These are phyloP conservation scores for Rhynchomys soricoides DNA, from an alignment of 2,113 vertebrate genomes.

Conservation along the genomic window DNA sequence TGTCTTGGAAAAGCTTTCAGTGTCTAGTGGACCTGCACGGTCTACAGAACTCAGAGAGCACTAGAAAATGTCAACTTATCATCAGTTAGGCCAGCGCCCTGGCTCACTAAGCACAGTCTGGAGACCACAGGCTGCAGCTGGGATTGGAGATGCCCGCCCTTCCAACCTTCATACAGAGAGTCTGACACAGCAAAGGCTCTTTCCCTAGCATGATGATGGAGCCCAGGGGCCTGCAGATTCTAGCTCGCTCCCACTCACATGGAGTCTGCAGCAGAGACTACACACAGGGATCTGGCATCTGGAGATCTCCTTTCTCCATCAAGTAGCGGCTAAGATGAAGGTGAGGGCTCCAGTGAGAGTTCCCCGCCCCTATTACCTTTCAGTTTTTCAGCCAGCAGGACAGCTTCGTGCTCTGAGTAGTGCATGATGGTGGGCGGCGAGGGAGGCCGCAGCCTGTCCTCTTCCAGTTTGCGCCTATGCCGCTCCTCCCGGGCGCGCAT, in stretches of 20 bases:
- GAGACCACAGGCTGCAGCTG: neutral
- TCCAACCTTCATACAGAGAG: neutral
- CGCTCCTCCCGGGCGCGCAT: conserved; percentile 93
- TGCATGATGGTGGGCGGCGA: conserved; percentile 94
- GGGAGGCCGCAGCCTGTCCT: conserved; percentile 90
- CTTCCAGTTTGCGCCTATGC: conserved; percentile 92
- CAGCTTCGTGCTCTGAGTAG: conserved; percentile 93
- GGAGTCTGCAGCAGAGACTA: neutral
- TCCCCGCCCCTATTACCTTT: conserved; percentile 89
- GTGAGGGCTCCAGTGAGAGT: fast-evolving
- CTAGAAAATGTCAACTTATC: fast-evolving
- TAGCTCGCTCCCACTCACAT: fast-evolving
- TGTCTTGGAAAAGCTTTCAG: too few species aligned
- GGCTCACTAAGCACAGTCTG: fast-evolving
- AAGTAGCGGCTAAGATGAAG: neutral
- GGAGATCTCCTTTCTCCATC: neutral
- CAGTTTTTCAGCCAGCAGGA: conserved; percentile 92
- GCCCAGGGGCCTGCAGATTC: neutral
- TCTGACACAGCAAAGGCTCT: neutral
- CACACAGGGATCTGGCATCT: fast-evolving
- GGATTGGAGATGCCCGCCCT: fast-evolving
- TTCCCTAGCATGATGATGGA: too few species aligned
- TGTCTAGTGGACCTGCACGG: too few species aligned
- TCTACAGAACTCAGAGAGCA: neutral
- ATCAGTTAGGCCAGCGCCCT: too few species aligned